Percentiles rank a stretch among this genome's conserved stretches.
Evolutionary conservation across 2,113 vertebrate species (phyloP).

Genomic region (Pygathrix nemaeus): DNA sequence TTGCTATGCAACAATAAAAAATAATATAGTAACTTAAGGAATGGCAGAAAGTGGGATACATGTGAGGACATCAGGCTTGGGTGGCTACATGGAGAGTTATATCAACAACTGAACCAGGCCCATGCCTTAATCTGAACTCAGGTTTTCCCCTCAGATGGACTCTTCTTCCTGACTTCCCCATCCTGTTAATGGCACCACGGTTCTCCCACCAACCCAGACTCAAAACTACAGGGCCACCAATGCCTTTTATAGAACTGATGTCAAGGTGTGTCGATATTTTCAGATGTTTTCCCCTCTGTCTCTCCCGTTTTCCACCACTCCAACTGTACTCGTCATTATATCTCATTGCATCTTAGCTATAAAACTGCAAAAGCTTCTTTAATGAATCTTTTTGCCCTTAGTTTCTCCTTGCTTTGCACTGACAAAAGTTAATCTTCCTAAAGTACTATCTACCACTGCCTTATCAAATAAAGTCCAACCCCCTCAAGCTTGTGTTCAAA

Average conservation of each 20-base stretch:
- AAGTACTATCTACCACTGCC: not conserved
- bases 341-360: not conserved
- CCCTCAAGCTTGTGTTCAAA: not conserved
- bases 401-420: not conserved
- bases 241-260: not conserved
- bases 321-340: not conserved
- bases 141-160: not conserved
- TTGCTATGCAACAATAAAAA: not conserved
- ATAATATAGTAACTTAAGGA: not conserved
- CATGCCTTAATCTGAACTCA: not conserved
- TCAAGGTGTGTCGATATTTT: not conserved
- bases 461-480: not conserved
- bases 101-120: not conserved
- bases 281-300: not conserved
- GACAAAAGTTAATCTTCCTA: not conserved
- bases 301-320: not conserved
- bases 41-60: not conserved
- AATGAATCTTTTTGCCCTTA: not conserved
- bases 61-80: not conserved
- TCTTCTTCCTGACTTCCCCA: not conserved
- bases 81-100: not conserved
- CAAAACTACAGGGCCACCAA: not conserved
- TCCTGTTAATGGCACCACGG: not conserved
- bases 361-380: not conserved
- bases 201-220: not conserved